Conservation (phyloP, 2,888 invertebrate genomes). For the Xiphydria camelus region DNA sequence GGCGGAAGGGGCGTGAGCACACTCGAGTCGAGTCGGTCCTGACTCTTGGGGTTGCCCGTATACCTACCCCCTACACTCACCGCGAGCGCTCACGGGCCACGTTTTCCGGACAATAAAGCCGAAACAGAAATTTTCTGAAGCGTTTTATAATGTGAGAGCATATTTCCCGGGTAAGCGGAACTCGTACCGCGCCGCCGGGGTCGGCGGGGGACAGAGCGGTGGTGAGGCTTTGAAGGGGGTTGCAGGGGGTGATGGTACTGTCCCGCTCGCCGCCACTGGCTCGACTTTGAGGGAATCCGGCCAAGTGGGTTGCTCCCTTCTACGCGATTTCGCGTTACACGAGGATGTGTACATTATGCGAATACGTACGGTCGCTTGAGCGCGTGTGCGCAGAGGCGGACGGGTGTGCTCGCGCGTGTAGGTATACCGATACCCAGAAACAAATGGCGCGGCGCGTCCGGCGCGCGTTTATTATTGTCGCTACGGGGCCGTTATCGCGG, state of each 20-base stretch:
- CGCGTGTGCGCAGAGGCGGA: too few species aligned
- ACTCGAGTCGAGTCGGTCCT: not conserved
- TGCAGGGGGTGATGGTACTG: constrained; percentile 9
- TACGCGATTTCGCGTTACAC: constrained; percentile 27
- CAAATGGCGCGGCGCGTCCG: too few species aligned
- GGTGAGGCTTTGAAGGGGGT: constrained; percentile 13
- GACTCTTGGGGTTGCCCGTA: not conserved
- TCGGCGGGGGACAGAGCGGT: not conserved
- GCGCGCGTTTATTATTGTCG: too few species aligned
- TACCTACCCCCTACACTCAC: not conserved
- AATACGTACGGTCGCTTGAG: not conserved
- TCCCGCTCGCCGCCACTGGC: constrained; percentile 21
- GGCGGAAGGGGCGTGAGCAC: not conserved
- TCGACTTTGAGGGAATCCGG: constrained; percentile 39
- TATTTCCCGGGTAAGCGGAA: constrained; percentile 33
- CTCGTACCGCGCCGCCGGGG: constrained; percentile 4
- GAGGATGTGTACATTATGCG: constrained; percentile 1
- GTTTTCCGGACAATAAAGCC: constrained; percentile 37
- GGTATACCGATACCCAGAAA: too few species aligned
- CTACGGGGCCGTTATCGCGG: too few species aligned
- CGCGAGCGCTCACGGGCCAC: constrained; percentile 1
- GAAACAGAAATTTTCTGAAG: constrained; percentile 35
- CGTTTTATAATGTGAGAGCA: constrained; percentile 38
- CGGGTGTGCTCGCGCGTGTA: too few species aligned
- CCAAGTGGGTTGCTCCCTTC: constrained; percentile 44